Base-by-base conservation (phyloP, 2,113 vertebrate species). In the Sapajus apella region DNA sequence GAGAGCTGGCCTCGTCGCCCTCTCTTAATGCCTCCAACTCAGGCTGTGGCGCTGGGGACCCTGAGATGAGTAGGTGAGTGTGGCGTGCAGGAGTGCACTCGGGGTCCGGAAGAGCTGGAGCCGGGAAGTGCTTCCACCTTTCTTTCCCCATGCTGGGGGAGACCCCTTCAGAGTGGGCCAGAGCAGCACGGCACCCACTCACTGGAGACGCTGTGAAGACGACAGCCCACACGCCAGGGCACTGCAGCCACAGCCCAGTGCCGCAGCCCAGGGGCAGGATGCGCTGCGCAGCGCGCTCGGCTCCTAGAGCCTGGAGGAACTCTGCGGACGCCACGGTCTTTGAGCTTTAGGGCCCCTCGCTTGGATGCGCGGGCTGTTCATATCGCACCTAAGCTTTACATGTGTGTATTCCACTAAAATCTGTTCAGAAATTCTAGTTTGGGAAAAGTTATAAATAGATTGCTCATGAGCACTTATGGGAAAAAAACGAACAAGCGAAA, bases 401-500 rank as follows among this genome's bases (percentile, higher is more conserved):
- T 1, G 1, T 81, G 25, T 64, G 85, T 87, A 93, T 91, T 94
- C 40, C 45, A 80, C 88, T 90, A 0, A 96, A 87, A 14, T 13
- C 72, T 96, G 64, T 96, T 96, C 93, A 77, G 47, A 96, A 94
- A 52, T 91, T 91, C 52, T 43, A 81, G 90, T 80, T 95, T 84
- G 68, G 37, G 66, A 66, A 87, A 73, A 73, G n/a, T 92, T 95
- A 93, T 94, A 93, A 91, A 95, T 84, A 91, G 87, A 9, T 87
- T 94, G 91, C 66, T 91, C 45, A 92, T 45, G 52, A 45, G 76
- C 40, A 70, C 56, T 95, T 93, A 87, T 82, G 11, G 89, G 97
- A 84, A 97, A 97, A 97, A 98, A 98, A 91, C 40, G 91, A 40
- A 84, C 91, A 90, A 81, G 81, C 40, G 87, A 97, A 97, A 1